Evolutionary conservation across 2,797 vertebrate species (phyloP), one percentile per base, ranked within the genome.

Genomic region (Chaunax sp.): DNA sequence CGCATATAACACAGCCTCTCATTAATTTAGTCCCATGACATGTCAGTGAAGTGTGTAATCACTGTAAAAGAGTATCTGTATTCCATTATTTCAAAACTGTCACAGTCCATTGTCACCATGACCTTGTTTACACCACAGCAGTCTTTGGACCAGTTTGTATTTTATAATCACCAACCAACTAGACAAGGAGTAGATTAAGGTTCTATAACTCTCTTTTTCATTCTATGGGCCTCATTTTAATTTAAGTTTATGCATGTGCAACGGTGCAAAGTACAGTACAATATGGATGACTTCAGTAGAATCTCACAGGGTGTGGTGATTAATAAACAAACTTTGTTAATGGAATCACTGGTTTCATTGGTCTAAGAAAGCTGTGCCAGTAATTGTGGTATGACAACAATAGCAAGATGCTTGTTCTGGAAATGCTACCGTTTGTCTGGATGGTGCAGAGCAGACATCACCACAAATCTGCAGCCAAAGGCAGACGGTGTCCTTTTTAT

Each of bases 91-190:
- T 33, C 14, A 37, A 16, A 53, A n/a, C 43, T 25, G 15, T 2
- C 15, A 11, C 33, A 54, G 51, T 5, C 19, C 33, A 63, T 58
- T 59, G 65, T 70, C 58, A 54, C 46, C 5, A 19, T 60, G 57
- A 70, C 60, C 65, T 33, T 65, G 64, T 47, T 56, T 56, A 52
- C 9, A 38, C 19, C 56, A 14, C 3, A n/a, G 54, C 11, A 67
- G 49, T 73, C 58, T 46, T 51, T 45, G 14, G 14, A 40, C 12
- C 14, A 3, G 33, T 23, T 38, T 10, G 14, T 33, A 15, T 15
- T 25, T 44, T 5, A 44, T 25, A 50, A 38, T 66, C 11, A 43
- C 30, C 28, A 62, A 46, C 18, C 37, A 23, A 38, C 19, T n/a
- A 33, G 11, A 41, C 23, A n/a, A 57, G 33, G 26, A 49, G 43